A percentile compares a stretch with the other conserved stretches of the same genome.
These are phyloP conservation scores for Salvelinus fontinalis DNA, from an alignment of 2,113 vertebrate species.

Conservation along the genomic window DNA sequence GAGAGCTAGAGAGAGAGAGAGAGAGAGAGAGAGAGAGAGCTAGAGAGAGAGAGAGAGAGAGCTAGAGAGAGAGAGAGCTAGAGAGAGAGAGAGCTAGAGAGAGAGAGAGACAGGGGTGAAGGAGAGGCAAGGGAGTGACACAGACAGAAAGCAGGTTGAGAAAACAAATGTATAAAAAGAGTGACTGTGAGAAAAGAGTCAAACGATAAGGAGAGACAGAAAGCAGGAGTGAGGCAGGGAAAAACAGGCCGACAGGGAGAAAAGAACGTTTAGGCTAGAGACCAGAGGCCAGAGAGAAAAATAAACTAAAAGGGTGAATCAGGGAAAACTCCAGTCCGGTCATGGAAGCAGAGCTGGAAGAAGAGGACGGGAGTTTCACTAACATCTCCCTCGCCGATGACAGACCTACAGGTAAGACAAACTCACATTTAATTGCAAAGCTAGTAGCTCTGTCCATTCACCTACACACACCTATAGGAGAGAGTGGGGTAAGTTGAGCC, in stretches of 20 bases:
- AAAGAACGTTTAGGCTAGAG: slow-evolving; percentile 18
- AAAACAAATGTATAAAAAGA: background rate
- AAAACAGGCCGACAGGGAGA: background rate
- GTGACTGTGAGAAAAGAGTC: slow-evolving; percentile 1
- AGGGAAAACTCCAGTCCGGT: background rate
- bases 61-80: too few species aligned
- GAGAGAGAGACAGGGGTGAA: background rate
- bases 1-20: too few species aligned
- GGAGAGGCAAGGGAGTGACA: background rate
- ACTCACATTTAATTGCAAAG: background rate
- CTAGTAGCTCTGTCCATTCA: background rate
- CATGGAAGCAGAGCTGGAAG: slow-evolving; percentile 65
- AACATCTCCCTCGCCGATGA: slow-evolving; percentile 82
- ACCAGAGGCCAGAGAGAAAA: background rate
- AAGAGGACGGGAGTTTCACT: slow-evolving; percentile 79
- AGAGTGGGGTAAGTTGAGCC: background rate
- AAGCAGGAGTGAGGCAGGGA: background rate
- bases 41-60: too few species aligned
- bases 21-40: too few species aligned
- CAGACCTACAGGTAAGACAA: slow-evolving; percentile 70
- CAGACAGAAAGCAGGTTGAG: background rate
- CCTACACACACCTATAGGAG: background rate
- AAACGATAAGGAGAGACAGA: slow-evolving; percentile 10
- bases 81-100: background rate
- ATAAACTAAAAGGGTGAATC: background rate